Base-by-base conservation (phyloP, 2,888 invertebrate genomes). In the Leptarthrus brevirostris region DNA sequence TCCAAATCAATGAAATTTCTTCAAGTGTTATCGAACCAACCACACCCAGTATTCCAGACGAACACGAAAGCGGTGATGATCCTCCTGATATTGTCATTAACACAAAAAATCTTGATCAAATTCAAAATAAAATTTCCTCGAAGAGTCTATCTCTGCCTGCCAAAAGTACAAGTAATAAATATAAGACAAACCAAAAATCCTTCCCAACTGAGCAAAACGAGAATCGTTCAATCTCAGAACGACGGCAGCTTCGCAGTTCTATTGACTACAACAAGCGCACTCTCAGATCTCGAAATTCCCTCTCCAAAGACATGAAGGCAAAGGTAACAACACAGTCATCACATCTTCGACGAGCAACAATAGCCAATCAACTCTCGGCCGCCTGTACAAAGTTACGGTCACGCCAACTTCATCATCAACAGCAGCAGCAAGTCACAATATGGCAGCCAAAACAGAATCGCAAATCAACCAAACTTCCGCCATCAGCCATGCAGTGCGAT, bases 1-100 rank as follows among this genome's bases (percentile, higher is more conserved):
- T 90, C 52, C 90, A 91, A 83, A 90, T 90, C 77, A 88, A 90
- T 81, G 90, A 91, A 82, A 89, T 91, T 16, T 90, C 90, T 1
- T 90, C 90, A 0, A 89, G 89, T 78, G 89, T 88, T 52, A 86
- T 87, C 6, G 86, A 86, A 53, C 61, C 64, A 30, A 36, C 14
- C 14, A 14, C 47, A 4, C 24, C 26, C 3, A 56, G 30, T 49
- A 70, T 34, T 52, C 12, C 22, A 14, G 54, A 54, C 36, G 36
- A 53, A 24, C 20, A 71, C 26, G 66, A 49, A 4, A 47, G 44
- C 24, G 10, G 16, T 22, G 47, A 12, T 24, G n/a, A 12, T 2
- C 56, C 72, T 1, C 6, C 20, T 4, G 58, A 72, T 2, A 30
- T 30, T 14, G 6, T 5, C 3, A 26, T 44, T 2, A 18, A 10